phyloP scores from a whole-genome alignment of 2,888 invertebrate genomes.

The Chesias legatella region DNA sequence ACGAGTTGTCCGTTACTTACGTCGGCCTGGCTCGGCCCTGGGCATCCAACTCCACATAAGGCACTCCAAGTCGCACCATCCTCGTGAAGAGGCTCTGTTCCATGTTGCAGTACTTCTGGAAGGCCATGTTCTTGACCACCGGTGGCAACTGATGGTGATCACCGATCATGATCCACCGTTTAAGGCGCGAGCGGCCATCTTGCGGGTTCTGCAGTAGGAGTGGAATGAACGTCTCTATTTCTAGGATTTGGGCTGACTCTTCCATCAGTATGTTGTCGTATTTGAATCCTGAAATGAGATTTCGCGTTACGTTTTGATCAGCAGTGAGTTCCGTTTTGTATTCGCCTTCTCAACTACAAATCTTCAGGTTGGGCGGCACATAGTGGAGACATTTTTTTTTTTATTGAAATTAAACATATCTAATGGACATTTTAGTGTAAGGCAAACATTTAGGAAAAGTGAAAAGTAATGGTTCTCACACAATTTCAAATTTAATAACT shows the following conservation, averaged over 20 bases:
- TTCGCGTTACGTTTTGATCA: not conserved
- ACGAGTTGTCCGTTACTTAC: constrained; percentile 58
- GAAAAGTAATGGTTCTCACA: no score
- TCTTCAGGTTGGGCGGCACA: no score
- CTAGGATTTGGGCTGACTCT: constrained; percentile 98
- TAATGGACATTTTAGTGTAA: no score
- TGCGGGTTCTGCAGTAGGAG: constrained; percentile 98
- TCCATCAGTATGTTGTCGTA: constrained; percentile 99
- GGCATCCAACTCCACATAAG: constrained; percentile 97
- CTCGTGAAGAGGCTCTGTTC: constrained; percentile 99
- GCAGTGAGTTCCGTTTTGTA: no score
- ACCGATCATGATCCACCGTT: constrained; percentile 99
- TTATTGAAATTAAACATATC: no score
- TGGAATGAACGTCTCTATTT: constrained; percentile 99
- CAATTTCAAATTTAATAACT: not conserved
- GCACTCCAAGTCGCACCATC: constrained; percentile 96
- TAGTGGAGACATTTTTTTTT: no score
- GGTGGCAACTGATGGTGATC: constrained; percentile 99
- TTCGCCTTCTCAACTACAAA: no score
- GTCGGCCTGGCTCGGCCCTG: constrained; percentile 96
- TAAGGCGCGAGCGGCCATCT: constrained; percentile 96
- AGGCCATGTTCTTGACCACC: constrained; percentile 99
- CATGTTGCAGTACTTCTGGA: constrained; percentile 99
- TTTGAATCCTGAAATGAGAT: constrained; percentile 85
- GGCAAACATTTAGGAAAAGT: no score